Percentiles rank a stretch among this genome's conserved stretches.
phyloP scores from a whole-genome alignment of 2,888 invertebrate genomes.

The Drosophila diplacantha region DNA sequence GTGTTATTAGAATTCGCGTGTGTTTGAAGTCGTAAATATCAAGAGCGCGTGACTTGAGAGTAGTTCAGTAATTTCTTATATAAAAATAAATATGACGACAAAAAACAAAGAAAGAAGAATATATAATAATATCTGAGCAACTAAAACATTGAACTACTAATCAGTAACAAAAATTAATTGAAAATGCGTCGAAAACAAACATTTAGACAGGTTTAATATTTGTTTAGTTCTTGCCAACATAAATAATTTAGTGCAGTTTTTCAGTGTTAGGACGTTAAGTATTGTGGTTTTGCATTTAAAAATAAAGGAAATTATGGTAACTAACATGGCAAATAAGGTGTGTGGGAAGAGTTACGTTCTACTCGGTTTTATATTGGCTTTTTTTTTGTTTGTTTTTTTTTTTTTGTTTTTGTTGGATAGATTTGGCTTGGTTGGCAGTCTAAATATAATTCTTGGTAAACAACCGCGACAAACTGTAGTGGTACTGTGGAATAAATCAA shows the following conservation, averaged over 20 bases:
- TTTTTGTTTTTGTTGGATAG: conserved; percentile 30
- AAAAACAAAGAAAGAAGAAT: neutral
- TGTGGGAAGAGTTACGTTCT: conserved; percentile 51
- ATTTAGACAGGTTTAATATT: conserved; percentile 10
- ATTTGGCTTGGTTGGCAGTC: conserved; percentile 46
- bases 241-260: conserved; percentile 43
- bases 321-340: conserved; percentile 55
- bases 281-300: conserved; percentile 5
- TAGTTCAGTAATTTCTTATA: neutral
- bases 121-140: conserved; percentile 8
- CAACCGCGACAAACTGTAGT: conserved; percentile 73
- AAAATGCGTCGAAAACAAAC: conserved; percentile 10
- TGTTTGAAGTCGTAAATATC: neutral
- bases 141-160: conserved; percentile 24
- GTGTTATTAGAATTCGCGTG: neutral
- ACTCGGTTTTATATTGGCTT: conserved; percentile 45
- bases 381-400: neutral
- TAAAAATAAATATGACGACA: neutral
- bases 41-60: neutral
- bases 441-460: conserved; percentile 70
- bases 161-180: conserved; percentile 14
- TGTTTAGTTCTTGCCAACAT: conserved; percentile 39
- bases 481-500: conserved; percentile 71
- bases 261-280: conserved; percentile 33
- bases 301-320: conserved; percentile 38